A percentile compares a stretch with the other conserved stretches of the same genome.
These are phyloP conservation scores for Amyelois transitella DNA, from an alignment of 1,140 invertebrate genomes.

Conservation along the genomic window DNA sequence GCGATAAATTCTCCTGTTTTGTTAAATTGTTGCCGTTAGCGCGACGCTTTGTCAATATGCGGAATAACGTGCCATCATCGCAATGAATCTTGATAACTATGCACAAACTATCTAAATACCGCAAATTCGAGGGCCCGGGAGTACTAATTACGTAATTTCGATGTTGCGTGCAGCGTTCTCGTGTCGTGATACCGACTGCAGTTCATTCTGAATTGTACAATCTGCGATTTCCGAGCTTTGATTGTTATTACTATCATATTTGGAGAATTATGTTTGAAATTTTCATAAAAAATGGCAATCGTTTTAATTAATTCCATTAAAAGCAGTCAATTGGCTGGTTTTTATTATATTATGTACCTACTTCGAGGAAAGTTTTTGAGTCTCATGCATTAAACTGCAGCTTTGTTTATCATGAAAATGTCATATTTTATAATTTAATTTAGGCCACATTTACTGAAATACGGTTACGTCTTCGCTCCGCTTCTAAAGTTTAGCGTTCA, in stretches of 20 bases:
- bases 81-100: neutral
- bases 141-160: neutral
- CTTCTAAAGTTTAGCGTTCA: constrained; percentile 51
- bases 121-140: neutral
- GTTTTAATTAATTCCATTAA: no score
- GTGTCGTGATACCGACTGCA: constrained; percentile 4
- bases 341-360: no score
- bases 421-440: no score
- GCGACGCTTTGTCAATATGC: neutral
- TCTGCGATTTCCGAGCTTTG: neutral
- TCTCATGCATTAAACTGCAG: no score
- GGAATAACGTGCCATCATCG: neutral
- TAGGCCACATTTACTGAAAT: neutral
- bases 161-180: neutral
- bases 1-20: neutral
- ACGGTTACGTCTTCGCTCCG: constrained; percentile 18
- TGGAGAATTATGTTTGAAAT: no score
- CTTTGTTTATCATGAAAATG: no score
- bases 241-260: neutral
- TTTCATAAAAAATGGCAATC: no score
- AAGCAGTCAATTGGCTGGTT: no score
- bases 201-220: neutral
- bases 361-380: no score
- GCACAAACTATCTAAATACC: neutral
- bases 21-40: neutral